Evolutionary conservation across 2,113 vertebrate genomes (phyloP), one percentile per base, ranked within the genome.

Genomic region (Gila orcuttii): DNA sequence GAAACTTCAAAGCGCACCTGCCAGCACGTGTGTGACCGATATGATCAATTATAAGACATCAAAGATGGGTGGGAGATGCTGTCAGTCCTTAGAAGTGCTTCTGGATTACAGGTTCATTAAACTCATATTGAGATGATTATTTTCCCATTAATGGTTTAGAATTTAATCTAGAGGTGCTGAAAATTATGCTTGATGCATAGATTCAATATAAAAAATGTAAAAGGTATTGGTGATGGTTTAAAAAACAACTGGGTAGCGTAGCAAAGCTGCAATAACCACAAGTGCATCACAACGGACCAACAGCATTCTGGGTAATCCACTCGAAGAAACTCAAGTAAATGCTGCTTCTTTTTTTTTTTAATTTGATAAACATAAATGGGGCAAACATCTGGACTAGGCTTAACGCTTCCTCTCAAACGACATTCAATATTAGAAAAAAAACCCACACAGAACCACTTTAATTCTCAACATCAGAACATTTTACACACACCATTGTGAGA

Each of bases 181-280:
- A 79, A 62, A 28, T 45, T 3, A 80, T 45, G 33, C 42, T 57
- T 36, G 6, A 79, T 60, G 55, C 55, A 57, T n/a, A 78, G 66
- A 45, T 17, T 23, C 21, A 10, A 36, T 31, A 15, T 25, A 21
- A 12, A 79, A 52, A 13, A 45, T 8, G 71, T 15, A 47, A 3
- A 75, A 50, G 36, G 31, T 25, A 73, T 31, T 64, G 28, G 45
- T 19, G 19, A 82, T 60, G 36, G 6, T 11, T 17, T 33, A 64
- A 69, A 71, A 39, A 80, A 28, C 19, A 57, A 57, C 6, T 77
- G 19, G 74, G 25, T 47, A 59, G 25, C 19, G 45, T 76, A 82
- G 47, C 59, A 68, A 86, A 86, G 50, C 28, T 75, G 75, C 31
- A 75, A 64, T 17, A 39, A 74, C n/a, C 39, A 86, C 45, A 19